Percentiles rank a stretch among this genome's conserved stretches.
Evolutionary conservation across 2,797 vertebrate species (phyloP).

Genomic region (Aplochiton taeniatus): DNA sequence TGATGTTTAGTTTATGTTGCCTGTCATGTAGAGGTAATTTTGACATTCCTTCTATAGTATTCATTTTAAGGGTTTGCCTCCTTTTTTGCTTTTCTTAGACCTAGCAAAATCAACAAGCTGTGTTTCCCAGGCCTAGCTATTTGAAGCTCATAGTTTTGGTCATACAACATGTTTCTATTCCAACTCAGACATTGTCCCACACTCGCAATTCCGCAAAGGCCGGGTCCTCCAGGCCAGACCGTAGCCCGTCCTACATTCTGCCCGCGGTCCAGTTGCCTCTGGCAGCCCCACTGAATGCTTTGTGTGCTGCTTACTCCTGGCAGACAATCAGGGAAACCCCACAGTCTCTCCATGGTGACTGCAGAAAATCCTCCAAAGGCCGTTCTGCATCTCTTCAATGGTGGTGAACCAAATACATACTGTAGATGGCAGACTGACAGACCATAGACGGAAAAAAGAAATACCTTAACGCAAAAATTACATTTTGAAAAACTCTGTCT

Average conservation of each 20-base stretch:
- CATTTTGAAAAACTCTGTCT: no score
- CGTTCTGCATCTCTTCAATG: conserved; percentile 72
- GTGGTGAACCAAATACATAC: conserved; percentile 55
- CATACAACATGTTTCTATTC: conserved; percentile 73
- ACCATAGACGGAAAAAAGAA: not conserved
- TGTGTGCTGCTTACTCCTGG: conserved; percentile 78
- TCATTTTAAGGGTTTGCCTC: conserved; percentile 38
- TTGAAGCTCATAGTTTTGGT: conserved; percentile 81
- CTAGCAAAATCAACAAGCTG: conserved; percentile 73
- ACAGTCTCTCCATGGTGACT: conserved; percentile 76
- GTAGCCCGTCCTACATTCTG: conserved; percentile 70
- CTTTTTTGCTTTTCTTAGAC: conserved; percentile 70
- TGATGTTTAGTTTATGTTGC: conserved; percentile 69
- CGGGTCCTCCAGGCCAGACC: conserved; percentile 77
- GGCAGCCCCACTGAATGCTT: conserved; percentile 73
- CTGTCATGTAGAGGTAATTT: conserved; percentile 48
- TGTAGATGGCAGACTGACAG: not conserved
- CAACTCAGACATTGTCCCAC: conserved; percentile 73
- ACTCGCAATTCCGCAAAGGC: conserved; percentile 78
- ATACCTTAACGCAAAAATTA: no score
- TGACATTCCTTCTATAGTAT: conserved; percentile 68
- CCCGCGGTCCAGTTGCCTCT: conserved; percentile 74
- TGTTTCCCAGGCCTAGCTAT: conserved; percentile 80
- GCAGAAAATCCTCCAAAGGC: conserved; percentile 64
- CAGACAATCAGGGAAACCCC: conserved; percentile 75